Conservation (phyloP, 2,797 vertebrate genomes). For the Heliangelus exortis region DNA sequence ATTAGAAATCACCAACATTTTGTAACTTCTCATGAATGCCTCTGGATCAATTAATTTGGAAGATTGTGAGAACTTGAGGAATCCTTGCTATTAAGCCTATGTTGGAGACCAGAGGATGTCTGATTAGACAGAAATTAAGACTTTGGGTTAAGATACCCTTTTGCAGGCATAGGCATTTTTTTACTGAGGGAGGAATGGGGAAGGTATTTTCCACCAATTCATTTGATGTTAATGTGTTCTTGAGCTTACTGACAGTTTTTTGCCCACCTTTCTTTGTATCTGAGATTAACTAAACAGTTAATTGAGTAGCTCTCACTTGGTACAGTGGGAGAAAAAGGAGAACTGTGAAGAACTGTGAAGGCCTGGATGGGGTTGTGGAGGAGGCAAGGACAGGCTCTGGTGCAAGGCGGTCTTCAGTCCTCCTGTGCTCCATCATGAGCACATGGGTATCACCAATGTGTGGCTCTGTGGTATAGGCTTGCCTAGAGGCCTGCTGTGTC, state of each 20-base stretch:
- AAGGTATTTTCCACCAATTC: background rate
- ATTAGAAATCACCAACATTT: background rate
- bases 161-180: background rate
- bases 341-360: background rate
- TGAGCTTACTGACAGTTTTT: background rate
- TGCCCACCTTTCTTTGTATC: background rate
- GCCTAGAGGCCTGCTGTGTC: too few relatives aligned
- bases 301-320: accelerated
- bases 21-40: background rate
- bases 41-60: background rate
- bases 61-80: background rate
- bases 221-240: background rate
- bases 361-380: background rate
- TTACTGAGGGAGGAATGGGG: background rate
- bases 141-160: background rate
- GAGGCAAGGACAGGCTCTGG: accelerated
- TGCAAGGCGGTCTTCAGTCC: background rate
- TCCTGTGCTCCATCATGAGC: accelerated
- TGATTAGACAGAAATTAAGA: background rate
- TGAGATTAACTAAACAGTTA: background rate
- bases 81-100: background rate
- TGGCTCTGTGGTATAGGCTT: background rate
- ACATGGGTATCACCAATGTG: background rate
- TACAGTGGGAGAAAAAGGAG: background rate
- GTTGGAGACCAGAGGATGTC: background rate